Evolutionary conservation across 2,888 invertebrate species (phyloP).

Genomic region (Bedellia somnulentella): DNA sequence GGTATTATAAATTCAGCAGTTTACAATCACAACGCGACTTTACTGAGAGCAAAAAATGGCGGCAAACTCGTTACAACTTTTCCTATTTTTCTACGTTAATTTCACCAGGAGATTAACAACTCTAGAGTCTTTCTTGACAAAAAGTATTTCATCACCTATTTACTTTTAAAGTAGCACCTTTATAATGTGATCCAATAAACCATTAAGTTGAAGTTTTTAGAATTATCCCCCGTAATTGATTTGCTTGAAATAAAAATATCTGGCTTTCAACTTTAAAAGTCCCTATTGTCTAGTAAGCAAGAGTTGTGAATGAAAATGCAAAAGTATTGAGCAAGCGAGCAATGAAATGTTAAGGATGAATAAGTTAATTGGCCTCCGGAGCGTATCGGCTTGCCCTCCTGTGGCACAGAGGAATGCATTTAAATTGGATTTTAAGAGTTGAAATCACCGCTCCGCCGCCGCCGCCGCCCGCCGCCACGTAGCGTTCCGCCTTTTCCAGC

Average conservation of each 20-base stretch:
- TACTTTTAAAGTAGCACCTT: too few relatives aligned
- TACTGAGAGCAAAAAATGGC: slow-evolving; percentile 40
- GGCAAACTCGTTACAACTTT: slow-evolving; percentile 59
- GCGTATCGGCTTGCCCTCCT: slow-evolving; percentile 54
- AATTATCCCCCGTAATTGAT: too few relatives aligned
- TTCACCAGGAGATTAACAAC: slow-evolving; percentile 55
- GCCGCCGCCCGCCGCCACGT: too few relatives aligned
- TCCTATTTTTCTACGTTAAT: slow-evolving; percentile 62
- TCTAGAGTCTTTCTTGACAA: too few relatives aligned
- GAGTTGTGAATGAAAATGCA: slow-evolving; percentile 16
- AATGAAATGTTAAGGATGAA: slow-evolving; percentile 61
- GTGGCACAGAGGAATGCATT: slow-evolving; percentile 61
- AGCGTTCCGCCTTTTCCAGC: too few relatives aligned
- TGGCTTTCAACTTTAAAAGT: too few relatives aligned
- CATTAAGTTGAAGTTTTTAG: too few relatives aligned
- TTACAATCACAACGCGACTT: slow-evolving; percentile 58
- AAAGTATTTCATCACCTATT: too few relatives aligned
- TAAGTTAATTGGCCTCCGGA: slow-evolving; percentile 58
- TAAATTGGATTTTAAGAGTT: slow-evolving; percentile 63
- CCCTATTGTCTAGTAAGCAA: too few relatives aligned
- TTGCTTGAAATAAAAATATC: too few relatives aligned
- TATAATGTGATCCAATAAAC: too few relatives aligned
- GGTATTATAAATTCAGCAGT: slow-evolving; percentile 60
- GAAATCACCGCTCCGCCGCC: slow-evolving; percentile 51
- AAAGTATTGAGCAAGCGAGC: slow-evolving; percentile 43